These are phyloP conservation scores for Marisa cornuarietis DNA, from an alignment of 1,140 invertebrate genomes.

Conservation along the genomic window DNA sequence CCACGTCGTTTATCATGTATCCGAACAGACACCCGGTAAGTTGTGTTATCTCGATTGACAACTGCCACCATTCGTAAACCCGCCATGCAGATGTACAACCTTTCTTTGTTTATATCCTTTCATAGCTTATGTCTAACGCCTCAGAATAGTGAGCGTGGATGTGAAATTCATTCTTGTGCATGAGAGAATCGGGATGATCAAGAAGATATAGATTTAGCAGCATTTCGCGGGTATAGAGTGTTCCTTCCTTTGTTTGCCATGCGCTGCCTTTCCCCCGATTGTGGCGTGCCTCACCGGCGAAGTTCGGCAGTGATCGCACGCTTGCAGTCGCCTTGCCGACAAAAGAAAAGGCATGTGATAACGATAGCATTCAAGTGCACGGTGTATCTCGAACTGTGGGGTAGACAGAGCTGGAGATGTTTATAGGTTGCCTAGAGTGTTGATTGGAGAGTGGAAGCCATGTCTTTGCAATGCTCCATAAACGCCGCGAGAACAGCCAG, in stretches of 20 bases:
- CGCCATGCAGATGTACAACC: constrained; percentile 10
- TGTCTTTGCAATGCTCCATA: neutral
- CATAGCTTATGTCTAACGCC: no score
- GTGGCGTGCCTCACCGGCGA: no score
- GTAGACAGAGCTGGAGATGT: neutral
- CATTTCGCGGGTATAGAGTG: neutral
- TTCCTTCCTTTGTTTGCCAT: constrained; percentile 15
- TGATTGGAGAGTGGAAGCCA: neutral
- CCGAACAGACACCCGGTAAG: constrained; percentile 66
- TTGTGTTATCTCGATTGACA: constrained; percentile 15
- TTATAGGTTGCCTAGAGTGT: constrained; percentile 2
- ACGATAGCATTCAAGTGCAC: neutral
- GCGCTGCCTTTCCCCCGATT: neutral
- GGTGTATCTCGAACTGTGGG: neutral
- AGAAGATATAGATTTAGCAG: neutral
- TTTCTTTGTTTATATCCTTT: constrained; percentile 19
- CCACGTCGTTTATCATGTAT: constrained; percentile 55
- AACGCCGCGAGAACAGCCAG: neutral
- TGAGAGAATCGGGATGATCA: neutral
- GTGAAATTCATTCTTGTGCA: neutral
- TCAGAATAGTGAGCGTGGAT: no score
- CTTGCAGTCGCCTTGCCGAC: neutral
- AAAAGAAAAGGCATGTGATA: constrained; percentile 4
- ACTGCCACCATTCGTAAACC: constrained; percentile 2
- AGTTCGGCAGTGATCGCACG: no score